These are phyloP conservation scores for Antedon mediterranea DNA, from an alignment of 53 echinoderm and acorn worm species.

Conservation along the genomic window DNA sequence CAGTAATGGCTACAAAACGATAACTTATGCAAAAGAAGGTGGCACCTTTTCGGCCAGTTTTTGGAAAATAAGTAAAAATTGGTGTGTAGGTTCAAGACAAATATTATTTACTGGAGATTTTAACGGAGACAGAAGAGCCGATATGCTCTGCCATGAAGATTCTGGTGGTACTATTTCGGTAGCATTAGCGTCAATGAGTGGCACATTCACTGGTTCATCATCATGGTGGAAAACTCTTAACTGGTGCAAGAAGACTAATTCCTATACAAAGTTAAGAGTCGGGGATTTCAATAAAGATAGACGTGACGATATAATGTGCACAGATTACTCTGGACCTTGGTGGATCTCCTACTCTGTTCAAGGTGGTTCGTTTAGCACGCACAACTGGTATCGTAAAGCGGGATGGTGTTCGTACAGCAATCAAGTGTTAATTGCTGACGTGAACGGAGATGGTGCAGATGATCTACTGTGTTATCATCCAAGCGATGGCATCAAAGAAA, in stretches of 20 bases:
- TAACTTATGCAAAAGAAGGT: neutral
- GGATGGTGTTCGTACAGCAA: neutral
- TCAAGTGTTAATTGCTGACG: neutral
- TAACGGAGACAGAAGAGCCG: conserved; percentile 5
- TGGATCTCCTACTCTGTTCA: conserved; percentile 3
- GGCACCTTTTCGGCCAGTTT: neutral
- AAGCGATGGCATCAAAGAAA: neutral
- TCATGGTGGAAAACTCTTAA: too few relatives aligned
- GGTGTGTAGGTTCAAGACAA: neutral
- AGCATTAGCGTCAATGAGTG: too few relatives aligned
- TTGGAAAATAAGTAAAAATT: neutral
- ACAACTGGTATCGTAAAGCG: neutral
- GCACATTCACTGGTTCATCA: too few relatives aligned
- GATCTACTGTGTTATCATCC: neutral
- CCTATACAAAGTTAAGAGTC: too few relatives aligned
- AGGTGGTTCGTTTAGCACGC: neutral
- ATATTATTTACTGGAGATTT: neutral
- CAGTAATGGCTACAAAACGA: neutral
- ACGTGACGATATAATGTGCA: too few relatives aligned
- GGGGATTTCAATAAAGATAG: too few relatives aligned
- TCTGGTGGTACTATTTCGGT: conserved; percentile 1
- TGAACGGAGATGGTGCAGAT: neutral
- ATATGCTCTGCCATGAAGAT: conserved; percentile 4
- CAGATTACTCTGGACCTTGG: too few relatives aligned
- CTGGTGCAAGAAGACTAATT: too few relatives aligned